Percentiles rank a stretch among this genome's conserved stretches.
Conservation (phyloP, 1,140 invertebrate species). For the Bombus superbus region DNA sequence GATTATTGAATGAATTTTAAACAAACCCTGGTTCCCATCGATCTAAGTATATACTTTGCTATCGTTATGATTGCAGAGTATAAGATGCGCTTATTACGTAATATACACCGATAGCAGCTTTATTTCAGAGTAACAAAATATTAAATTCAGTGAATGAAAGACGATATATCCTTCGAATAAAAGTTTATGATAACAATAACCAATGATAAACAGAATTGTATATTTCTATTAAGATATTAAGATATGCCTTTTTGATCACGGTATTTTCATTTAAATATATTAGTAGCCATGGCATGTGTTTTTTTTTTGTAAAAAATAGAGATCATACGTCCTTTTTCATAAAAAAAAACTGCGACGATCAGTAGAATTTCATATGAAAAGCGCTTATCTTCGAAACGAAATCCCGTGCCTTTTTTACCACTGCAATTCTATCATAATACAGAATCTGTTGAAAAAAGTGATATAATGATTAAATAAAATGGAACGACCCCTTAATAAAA, state of each 20-base stretch:
- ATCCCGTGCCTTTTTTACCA: slow-evolving; percentile 43
- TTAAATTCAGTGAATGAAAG: neutral
- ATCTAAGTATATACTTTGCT: neutral
- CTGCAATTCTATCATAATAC: neutral
- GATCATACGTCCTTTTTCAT: too few species aligned
- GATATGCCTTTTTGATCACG: neutral
- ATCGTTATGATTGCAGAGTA: neutral
- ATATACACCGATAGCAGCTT: slow-evolving; percentile 8
- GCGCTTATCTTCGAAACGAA: slow-evolving; percentile 25
- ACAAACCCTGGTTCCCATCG: neutral
- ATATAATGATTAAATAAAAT: slow-evolving; percentile 21
- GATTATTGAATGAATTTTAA: neutral
- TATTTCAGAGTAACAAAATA: neutral
- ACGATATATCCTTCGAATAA: neutral
- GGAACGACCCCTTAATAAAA: neutral
- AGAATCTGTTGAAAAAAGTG: neutral
- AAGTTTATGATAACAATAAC: neutral
- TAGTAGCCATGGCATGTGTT: neutral
- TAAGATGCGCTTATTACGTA: slow-evolving; percentile 7
- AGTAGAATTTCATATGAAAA: slow-evolving; percentile 22
- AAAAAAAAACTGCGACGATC: neutral
- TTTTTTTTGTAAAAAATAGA: neutral
- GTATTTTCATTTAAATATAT: neutral
- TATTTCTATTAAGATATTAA: neutral
- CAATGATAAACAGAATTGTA: neutral